Conservation (phyloP, 1,140 invertebrate species). For the Schlechtendalia chinensis region DNA sequence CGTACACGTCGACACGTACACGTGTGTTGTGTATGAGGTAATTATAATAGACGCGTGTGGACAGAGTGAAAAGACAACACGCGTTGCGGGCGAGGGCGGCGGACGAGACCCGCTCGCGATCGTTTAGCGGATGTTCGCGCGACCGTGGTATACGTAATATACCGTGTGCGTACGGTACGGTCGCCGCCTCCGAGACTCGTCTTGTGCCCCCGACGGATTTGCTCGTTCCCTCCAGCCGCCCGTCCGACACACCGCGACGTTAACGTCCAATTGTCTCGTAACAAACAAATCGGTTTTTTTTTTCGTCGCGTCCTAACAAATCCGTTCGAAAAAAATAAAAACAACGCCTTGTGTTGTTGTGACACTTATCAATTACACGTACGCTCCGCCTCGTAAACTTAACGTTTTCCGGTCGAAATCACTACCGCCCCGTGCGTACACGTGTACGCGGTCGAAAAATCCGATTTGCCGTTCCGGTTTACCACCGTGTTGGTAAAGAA, state of each 20-base stretch:
- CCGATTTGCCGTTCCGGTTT: too few species aligned
- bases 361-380: slow-evolving; percentile 3
- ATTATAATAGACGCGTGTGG: too few species aligned
- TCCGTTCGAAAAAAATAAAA: neutral
- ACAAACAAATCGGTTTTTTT: neutral
- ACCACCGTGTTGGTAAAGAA: too few species aligned
- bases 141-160: neutral
- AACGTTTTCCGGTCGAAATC: too few species aligned
- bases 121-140: slow-evolving; percentile 27
- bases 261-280: slow-evolving; percentile 1
- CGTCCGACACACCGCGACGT: too few species aligned
- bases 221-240: neutral
- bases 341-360: neutral
- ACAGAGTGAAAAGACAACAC: neutral
- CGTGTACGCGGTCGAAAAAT: too few species aligned
- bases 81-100: neutral
- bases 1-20: neutral
- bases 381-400: neutral
- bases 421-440: too few species aligned
- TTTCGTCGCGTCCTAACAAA: neutral
- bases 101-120: too few species aligned
- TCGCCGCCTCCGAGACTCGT: neutral
- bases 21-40: neutral
- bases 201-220: neutral
- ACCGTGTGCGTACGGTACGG: too few species aligned